phyloP scores from a whole-genome alignment of 2,113 vertebrate genomes.

The Calyptommatus sinebrachiatus region DNA sequence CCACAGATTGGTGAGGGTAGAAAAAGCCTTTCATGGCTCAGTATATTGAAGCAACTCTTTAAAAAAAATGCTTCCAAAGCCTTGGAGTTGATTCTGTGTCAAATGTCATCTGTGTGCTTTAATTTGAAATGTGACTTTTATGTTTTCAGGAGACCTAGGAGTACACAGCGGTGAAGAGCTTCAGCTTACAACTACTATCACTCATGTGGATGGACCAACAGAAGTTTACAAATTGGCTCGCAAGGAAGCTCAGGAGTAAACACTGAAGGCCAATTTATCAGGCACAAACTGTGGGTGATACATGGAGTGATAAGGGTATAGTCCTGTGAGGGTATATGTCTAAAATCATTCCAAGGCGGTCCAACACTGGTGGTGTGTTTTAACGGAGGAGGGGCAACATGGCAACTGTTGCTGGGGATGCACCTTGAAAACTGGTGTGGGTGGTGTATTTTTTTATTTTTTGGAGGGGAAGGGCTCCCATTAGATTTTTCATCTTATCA shows the following conservation, averaged over 20 bases:
- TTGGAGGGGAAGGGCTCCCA: conserved; percentile 25
- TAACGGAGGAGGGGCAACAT: conserved; percentile 24
- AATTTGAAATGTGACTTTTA: neutral
- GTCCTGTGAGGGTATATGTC: conserved; percentile 4
- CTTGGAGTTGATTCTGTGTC: neutral
- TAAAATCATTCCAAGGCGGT: neutral
- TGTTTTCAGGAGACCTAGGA: conserved; percentile 75
- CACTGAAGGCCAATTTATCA: neutral
- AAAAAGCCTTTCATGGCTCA: no score
- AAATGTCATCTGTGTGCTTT: rapidly evolving
- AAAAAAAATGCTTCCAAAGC: neutral
- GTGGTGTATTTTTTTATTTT: conserved; percentile 36
- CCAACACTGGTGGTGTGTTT: conserved; percentile 30
- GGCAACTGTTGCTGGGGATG: conserved; percentile 50
- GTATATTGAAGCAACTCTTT: neutral
- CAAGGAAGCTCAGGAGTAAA: conserved; percentile 91
- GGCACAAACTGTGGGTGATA: conserved; percentile 14
- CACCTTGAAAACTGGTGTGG: conserved; percentile 46
- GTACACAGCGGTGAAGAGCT: conserved; percentile 87
- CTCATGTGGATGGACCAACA: conserved; percentile 88
- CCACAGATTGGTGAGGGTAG: no score
- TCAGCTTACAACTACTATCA: conserved; percentile 95
- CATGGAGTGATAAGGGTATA: neutral
- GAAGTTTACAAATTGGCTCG: conserved; percentile 93
- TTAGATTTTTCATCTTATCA: conserved; percentile 10